Percentiles rank a stretch among this genome's conserved stretches.
phyloP scores from a whole-genome alignment of 2,797 vertebrate species.

The Acipenser transmontanus region DNA sequence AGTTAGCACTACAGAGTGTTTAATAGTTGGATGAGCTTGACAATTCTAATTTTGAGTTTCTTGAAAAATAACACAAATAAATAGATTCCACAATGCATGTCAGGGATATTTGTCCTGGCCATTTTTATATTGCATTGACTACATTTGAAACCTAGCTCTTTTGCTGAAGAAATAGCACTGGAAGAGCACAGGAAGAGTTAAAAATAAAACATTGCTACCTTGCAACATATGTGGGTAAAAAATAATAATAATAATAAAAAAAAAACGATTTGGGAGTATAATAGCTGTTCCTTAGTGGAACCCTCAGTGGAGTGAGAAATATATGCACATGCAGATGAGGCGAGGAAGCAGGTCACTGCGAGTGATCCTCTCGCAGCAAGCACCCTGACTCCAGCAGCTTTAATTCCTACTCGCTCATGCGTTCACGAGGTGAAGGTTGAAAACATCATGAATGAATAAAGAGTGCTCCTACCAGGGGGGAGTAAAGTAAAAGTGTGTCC shows the following conservation, averaged over 20 bases:
- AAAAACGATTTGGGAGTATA: slow-evolving; percentile 38
- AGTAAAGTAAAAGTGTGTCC: slow-evolving; percentile 1
- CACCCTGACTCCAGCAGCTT: slow-evolving; percentile 29
- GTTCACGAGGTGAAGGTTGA: slow-evolving; percentile 28
- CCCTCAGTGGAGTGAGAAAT: slow-evolving; percentile 35
- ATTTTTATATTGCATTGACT: no score
- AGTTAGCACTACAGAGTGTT: no score
- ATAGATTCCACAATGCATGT: no score
- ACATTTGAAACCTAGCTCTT: no score
- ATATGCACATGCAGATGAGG: slow-evolving; percentile 55
- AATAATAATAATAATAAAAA: slow-evolving; percentile 13
- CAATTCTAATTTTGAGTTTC: no score
- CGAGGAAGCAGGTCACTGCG: slow-evolving; percentile 40
- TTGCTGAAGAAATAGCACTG: no score
- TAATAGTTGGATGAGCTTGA: no score
- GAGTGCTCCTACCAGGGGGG: neutral
- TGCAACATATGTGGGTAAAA: slow-evolving; percentile 21
- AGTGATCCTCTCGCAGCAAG: slow-evolving; percentile 31
- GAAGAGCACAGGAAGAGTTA: slow-evolving; percentile 12
- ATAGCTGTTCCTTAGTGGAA: slow-evolving; percentile 46
- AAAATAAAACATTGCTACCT: slow-evolving; percentile 33
- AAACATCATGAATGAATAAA: slow-evolving; percentile 19
- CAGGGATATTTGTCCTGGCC: no score
- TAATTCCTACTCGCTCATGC: slow-evolving; percentile 52
- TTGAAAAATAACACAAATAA: no score